A percentile compares a stretch with the other conserved stretches of the same genome.
Conservation (phyloP, 2,888 invertebrate genomes). For the Eubasilissa splendida region DNA sequence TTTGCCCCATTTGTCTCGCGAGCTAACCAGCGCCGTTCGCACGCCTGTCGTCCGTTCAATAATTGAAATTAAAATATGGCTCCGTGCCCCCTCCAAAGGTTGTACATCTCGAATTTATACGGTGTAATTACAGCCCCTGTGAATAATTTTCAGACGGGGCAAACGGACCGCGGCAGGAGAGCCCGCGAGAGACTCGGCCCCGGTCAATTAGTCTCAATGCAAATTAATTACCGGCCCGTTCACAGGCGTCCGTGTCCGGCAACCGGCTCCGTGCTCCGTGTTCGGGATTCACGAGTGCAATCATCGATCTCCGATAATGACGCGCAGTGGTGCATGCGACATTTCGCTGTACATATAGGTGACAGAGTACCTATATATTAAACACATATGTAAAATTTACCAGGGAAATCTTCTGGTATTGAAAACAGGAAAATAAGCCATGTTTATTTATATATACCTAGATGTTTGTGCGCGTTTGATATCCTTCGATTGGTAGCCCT, state of each 20-base stretch:
- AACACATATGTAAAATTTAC: too few species aligned
- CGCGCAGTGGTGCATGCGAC: too few species aligned
- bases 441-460: too few species aligned
- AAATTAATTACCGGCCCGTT: constrained; percentile 41
- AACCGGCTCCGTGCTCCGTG: too few species aligned
- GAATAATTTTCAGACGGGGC: constrained; percentile 35
- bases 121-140: constrained; percentile 53
- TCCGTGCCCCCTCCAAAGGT: constrained; percentile 14
- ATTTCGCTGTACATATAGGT: too few species aligned
- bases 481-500: too few species aligned
- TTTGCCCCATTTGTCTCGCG: constrained; percentile 17
- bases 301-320: too few species aligned
- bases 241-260: constrained; percentile 12
- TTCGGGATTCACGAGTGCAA: too few species aligned
- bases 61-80: constrained; percentile 58
- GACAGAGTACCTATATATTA: too few species aligned
- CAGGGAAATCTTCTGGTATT: too few species aligned
- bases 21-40: constrained; percentile 42
- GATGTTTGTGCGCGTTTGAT: too few species aligned
- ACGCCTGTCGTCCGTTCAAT: constrained; percentile 53
- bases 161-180: constrained; percentile 34
- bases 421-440: too few species aligned
- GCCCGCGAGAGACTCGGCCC: neutral
- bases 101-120: constrained; percentile 50
- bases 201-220: constrained; percentile 43